Percentiles rank a stretch among this genome's conserved stretches.
Conservation (phyloP, 2,797 vertebrate genomes). For the Staurois parvus region DNA sequence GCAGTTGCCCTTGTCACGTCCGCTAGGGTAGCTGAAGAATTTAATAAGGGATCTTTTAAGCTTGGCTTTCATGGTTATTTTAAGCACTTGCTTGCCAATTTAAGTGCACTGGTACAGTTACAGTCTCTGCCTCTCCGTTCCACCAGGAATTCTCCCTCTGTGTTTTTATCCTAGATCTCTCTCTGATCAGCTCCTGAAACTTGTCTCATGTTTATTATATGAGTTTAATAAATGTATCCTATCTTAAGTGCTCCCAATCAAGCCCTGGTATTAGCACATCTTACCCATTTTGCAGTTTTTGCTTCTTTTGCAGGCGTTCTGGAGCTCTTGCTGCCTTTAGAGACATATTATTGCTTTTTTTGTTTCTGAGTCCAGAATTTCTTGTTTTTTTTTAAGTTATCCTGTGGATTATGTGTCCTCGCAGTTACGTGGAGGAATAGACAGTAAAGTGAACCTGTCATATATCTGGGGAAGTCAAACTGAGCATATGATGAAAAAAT, state of each 20-base stretch:
- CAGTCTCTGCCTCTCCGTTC: constrained; percentile 34
- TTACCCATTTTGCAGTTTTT: constrained; percentile 6
- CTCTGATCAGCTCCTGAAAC: constrained; percentile 45
- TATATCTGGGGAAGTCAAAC: no score
- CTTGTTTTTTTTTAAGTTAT: constrained; percentile 15
- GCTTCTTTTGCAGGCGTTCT: background rate
- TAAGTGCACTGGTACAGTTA: constrained; percentile 36
- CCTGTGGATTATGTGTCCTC: constrained; percentile 1
- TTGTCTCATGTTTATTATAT: constrained; percentile 54
- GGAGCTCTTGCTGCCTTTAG: background rate
- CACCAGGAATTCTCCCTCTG: constrained; percentile 29
- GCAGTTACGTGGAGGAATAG: background rate
- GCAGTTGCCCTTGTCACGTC: constrained; percentile 18
- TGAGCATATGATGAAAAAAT: no score
- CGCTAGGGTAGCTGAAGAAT: constrained; percentile 43
- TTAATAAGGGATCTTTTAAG: constrained; percentile 58
- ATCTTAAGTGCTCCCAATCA: constrained; percentile 46
- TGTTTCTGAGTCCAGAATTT: background rate
- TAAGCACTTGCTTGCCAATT: constrained; percentile 52
- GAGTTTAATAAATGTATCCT: constrained; percentile 56
- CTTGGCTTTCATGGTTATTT: constrained; percentile 56
- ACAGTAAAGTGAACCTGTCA: no score
- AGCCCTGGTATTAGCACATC: constrained; percentile 14
- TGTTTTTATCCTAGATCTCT: background rate
- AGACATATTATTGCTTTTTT: constrained; percentile 32